Percentiles rank a stretch among this genome's conserved stretches.
phyloP scores from a whole-genome alignment of 2,888 invertebrate species.

The Limnephilus lunatus region DNA sequence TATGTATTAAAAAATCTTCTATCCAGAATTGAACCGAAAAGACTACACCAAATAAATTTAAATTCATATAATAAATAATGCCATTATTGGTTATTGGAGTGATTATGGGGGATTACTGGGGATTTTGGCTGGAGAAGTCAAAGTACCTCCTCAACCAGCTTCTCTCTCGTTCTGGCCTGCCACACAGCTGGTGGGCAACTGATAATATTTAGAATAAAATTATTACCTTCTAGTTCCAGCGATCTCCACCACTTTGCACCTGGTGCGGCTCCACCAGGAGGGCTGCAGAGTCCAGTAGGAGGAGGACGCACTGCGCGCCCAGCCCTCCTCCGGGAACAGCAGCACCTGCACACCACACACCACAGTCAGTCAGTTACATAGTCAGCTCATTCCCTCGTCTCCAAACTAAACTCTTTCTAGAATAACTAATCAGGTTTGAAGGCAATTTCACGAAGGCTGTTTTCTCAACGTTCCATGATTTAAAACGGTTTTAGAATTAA shows the following conservation, averaged over 20 bases:
- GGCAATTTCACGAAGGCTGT: not conserved
- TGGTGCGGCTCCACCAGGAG: conserved; percentile 90
- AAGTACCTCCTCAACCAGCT: too few species aligned
- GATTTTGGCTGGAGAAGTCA: too few species aligned
- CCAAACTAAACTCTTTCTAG: not conserved
- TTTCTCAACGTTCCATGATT: not conserved
- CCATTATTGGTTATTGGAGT: too few species aligned
- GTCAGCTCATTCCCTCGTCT: not conserved
- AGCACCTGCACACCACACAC: conserved; percentile 79
- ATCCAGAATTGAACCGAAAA: too few species aligned
- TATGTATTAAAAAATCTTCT: too few species aligned
- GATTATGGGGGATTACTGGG: too few species aligned
- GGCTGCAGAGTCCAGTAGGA: conserved; percentile 92
- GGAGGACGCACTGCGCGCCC: conserved; percentile 91
- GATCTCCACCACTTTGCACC: conserved; percentile 91
- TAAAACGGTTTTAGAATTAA: conserved; percentile 12
- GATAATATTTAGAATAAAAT: not conserved
- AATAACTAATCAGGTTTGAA: not conserved
- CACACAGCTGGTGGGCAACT: too few species aligned
- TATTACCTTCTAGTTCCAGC: conserved; percentile 84
- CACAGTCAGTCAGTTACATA: not conserved
- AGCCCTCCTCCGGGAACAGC: conserved; percentile 91
- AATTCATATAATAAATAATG: too few species aligned
- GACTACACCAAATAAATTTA: too few species aligned
- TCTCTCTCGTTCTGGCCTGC: too few species aligned